A percentile compares a stretch with the other conserved stretches of the same genome.
phyloP scores from a whole-genome alignment of 2,113 vertebrate species.

The Mormoops blainvillei region DNA sequence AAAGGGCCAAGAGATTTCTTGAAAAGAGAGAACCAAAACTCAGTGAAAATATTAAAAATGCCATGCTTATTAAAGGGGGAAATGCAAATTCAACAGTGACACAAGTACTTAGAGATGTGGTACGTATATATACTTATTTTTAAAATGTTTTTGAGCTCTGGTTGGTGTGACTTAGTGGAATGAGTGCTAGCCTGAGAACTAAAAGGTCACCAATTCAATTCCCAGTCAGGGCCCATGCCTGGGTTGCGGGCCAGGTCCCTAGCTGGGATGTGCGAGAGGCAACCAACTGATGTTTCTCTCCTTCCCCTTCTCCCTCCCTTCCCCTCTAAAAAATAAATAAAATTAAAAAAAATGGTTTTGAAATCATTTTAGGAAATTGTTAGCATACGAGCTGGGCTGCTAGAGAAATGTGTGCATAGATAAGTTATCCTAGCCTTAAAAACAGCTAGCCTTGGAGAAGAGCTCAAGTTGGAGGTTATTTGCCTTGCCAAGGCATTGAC shows the following conservation, averaged over 20 bases:
- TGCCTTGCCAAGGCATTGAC: neutral
- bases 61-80: slow-evolving; percentile 96
- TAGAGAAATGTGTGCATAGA: neutral
- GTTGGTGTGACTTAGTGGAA: neutral
- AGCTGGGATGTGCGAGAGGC: no score
- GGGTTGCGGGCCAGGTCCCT: no score
- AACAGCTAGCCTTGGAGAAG: neutral
- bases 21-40: slow-evolving; percentile 91
- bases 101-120: slow-evolving; percentile 90
- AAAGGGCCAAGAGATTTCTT: slow-evolving; percentile 93
- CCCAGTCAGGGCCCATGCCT: no score
- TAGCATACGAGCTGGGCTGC: neutral
- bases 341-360: no score
- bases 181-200: no score
- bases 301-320: no score
- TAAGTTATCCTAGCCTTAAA: neutral
- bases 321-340: no score
- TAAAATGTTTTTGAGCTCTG: neutral
- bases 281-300: no score
- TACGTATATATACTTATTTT: slow-evolving; percentile 75
- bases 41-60: slow-evolving; percentile 89
- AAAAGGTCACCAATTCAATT: no score
- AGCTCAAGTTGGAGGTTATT: neutral
- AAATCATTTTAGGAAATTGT: neutral
- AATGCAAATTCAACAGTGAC: slow-evolving; percentile 88